Evolutionary conservation across 2,797 vertebrate species (phyloP), one percentile per base, ranked within the genome.

Genomic region (Merluccius polli): DNA sequence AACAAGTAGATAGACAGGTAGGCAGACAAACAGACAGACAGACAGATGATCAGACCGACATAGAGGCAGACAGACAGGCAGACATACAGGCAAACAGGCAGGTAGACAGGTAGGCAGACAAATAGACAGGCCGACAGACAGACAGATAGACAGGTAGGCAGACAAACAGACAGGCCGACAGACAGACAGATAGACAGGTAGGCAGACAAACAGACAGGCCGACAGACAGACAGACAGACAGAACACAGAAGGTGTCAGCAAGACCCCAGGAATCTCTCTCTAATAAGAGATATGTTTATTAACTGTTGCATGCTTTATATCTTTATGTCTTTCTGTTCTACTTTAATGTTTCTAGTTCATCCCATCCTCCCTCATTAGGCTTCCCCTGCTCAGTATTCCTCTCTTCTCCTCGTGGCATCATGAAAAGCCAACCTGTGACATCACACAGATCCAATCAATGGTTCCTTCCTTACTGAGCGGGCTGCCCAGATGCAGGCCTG

Each of bases 391-490:
- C 59, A 78, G 73, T 77, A 52, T 77, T 83, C 52, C 74, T 69
- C 82, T 72, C 72, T 80, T 82, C 78, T 84, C 80, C 75, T 36
- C 72, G 31, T 70, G 77, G 70, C 69, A 31, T 77, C 74, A 70
- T 73, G 81, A 84, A 88, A 86, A 79, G 77, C 76, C 76, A 32
- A 78, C 74, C 84, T 80, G 79, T 89, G 87, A 90, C 82, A 86
- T 90, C 87, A 88, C 84, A 84, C 73, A 63, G n/a, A 63, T 82
- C 77, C 72, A 73, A 36, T 83, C 78, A 71, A 71, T 83, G 74
- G 18, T 29, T 71, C 78, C 82, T 77, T 80, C 84, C 75, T 80
- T 69, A 74, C 32, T 75, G 76, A 88, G 83, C 59, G 82, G 80
- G 75, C 48, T 78, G 76, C 76, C 77, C 79, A 82, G 75, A 87